Conservation (phyloP, 2,888 invertebrate species). For the Pheosia tremula region DNA sequence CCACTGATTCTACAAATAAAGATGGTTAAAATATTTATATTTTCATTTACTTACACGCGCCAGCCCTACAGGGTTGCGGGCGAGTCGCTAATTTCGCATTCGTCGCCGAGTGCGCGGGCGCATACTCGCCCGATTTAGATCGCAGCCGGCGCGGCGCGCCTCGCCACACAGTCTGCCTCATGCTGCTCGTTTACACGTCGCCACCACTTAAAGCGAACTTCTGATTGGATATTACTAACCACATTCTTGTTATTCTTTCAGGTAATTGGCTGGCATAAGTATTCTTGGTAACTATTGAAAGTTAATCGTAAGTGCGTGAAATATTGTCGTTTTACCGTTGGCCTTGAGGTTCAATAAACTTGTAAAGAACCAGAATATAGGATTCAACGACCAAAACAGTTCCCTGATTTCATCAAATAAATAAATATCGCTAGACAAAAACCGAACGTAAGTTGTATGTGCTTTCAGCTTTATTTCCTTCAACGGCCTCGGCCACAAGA, state of each 20-base stretch:
- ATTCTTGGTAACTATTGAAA: neutral
- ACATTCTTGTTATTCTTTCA: constrained; percentile 36
- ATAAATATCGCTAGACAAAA: too few species aligned
- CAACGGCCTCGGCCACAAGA: neutral
- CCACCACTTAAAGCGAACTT: constrained; percentile 22
- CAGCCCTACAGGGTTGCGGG: constrained; percentile 1
- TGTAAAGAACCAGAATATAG: neutral
- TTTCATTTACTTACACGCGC: too few species aligned
- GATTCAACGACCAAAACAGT: neutral
- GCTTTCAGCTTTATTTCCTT: neutral
- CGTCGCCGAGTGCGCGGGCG: constrained; percentile 31
- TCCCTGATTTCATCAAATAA: neutral
- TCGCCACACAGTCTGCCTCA: constrained; percentile 64
- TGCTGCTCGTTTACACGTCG: constrained; percentile 30
- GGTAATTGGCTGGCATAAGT: constrained; percentile 36
- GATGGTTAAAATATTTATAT: too few species aligned
- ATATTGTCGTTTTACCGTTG: neutral
- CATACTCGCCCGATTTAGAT: constrained; percentile 56
- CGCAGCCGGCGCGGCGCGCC: constrained; percentile 47
- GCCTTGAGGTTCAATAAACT: neutral
- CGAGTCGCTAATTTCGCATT: constrained; percentile 44
- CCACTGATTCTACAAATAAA: too few species aligned
- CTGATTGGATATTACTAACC: constrained; percentile 8
- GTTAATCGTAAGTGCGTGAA: neutral
- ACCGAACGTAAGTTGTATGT: neutral